phyloP scores from a whole-genome alignment of 1,140 invertebrate genomes.

The Pygmarrhopalites habei region DNA sequence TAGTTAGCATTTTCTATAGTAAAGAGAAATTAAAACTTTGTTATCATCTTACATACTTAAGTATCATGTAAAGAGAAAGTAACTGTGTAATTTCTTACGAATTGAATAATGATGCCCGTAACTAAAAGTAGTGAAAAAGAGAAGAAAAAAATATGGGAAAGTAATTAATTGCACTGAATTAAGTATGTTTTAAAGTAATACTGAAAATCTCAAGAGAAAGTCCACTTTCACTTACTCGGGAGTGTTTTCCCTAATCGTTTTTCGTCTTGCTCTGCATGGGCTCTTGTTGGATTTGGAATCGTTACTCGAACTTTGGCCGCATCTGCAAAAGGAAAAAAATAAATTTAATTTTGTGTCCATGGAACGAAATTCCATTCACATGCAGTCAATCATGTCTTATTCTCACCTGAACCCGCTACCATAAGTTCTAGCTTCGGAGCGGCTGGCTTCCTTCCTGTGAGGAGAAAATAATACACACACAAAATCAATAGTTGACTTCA shows the following conservation, averaged over 20 bases:
- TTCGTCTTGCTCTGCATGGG: slow-evolving; percentile 26
- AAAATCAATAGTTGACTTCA: no score
- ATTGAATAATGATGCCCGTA: slow-evolving; percentile 36
- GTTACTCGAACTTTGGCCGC: slow-evolving; percentile 23
- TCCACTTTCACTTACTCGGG: no score
- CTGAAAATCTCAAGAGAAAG: no score
- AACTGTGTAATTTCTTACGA: no score
- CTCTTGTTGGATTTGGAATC: slow-evolving; percentile 12
- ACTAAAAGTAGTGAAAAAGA: no score
- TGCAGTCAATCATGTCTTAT: background rate
- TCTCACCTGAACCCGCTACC: background rate
- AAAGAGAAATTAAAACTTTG: no score
- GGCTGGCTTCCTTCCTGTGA: slow-evolving; percentile 27
- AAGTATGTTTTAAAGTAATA: no score
- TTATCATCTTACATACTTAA: no score
- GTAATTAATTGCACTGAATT: no score
- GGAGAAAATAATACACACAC: no score
- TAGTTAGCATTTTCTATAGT: slow-evolving; percentile 38
- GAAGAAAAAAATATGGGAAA: no score
- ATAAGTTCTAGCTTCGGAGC: slow-evolving; percentile 10
- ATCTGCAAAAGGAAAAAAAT: background rate
- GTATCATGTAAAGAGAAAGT: no score
- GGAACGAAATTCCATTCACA: background rate
- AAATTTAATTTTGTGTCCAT: background rate
- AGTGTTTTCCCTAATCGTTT: slow-evolving; percentile 25